These are phyloP conservation scores for Albula glossodonta DNA, from an alignment of 2,113 vertebrate genomes.

Conservation along the genomic window DNA sequence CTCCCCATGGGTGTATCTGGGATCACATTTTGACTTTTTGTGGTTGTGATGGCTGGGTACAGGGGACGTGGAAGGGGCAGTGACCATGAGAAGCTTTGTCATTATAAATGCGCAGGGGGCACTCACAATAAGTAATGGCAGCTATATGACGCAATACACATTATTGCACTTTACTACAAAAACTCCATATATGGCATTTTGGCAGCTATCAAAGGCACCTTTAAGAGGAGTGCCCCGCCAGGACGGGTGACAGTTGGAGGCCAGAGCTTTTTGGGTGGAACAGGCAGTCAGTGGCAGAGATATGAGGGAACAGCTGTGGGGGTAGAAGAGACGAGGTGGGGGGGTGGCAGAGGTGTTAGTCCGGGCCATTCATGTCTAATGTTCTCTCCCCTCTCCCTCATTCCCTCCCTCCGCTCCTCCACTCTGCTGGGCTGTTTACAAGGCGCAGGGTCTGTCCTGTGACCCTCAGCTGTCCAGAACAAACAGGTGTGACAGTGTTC, in stretches of 20 bases:
- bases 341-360: constrained; percentile 28
- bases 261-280: constrained; percentile 11
- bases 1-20: background rate
- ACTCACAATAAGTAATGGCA: background rate
- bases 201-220: constrained; percentile 71
- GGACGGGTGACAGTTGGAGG: constrained; percentile 52
- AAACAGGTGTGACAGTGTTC: constrained; percentile 55
- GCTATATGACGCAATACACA: background rate
- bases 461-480: constrained; percentile 64
- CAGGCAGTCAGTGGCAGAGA: constrained; percentile 50
- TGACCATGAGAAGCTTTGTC: background rate
- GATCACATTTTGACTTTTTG: background rate
- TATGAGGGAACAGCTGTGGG: constrained; percentile 63
- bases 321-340: constrained; percentile 43
- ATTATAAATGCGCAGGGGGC: background rate
- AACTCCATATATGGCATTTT: constrained; percentile 60
- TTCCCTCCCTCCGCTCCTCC: constrained; percentile 24
- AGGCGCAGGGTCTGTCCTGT: constrained; percentile 47
- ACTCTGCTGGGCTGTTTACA: constrained; percentile 59
- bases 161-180: background rate
- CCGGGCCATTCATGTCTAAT: constrained; percentile 42
- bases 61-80: background rate
- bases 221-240: constrained; percentile 62
- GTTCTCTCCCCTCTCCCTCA: constrained; percentile 30
- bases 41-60: background rate